Evolutionary conservation across 2,888 invertebrate species (phyloP).

Genomic region (Eristalis arbustorum): DNA sequence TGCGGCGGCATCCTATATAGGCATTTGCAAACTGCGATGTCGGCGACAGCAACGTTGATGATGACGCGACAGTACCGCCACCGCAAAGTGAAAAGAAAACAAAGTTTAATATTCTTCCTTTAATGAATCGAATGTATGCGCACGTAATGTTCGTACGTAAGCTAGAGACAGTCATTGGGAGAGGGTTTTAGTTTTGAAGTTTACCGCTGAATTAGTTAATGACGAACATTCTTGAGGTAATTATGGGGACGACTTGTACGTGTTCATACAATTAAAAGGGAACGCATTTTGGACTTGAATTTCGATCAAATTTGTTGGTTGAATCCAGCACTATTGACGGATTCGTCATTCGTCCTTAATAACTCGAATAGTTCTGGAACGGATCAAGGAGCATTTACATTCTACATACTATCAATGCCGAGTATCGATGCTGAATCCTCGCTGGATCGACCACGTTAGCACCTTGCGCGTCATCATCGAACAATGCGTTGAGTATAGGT

Average conservation of each 20-base stretch:
- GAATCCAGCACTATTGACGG: no score
- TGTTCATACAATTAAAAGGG: not conserved
- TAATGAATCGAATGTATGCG: constrained; percentile 12
- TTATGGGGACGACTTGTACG: not conserved
- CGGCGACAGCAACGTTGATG: constrained; percentile 38
- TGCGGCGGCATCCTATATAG: constrained; percentile 56
- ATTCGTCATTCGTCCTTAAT: no score
- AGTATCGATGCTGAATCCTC: no score
- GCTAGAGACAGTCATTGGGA: not conserved
- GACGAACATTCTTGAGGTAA: not conserved
- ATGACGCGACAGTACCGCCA: constrained; percentile 36
- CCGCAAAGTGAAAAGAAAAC: constrained; percentile 34
- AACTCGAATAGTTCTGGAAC: no score
- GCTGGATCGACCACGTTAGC: no score
- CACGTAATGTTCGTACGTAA: not conserved
- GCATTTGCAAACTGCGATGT: constrained; percentile 36
- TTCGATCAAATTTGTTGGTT: no score
- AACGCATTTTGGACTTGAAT: no score
- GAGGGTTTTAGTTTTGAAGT: not conserved
- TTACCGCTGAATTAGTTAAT: not conserved
- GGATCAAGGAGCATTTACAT: no score
- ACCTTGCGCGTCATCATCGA: no score
- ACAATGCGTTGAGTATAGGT: no score
- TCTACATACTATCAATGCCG: no score
- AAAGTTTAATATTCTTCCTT: constrained; percentile 36